Evolutionary conservation across 2,797 vertebrate genomes (phyloP).

Genomic region (Chelonia mydas): DNA sequence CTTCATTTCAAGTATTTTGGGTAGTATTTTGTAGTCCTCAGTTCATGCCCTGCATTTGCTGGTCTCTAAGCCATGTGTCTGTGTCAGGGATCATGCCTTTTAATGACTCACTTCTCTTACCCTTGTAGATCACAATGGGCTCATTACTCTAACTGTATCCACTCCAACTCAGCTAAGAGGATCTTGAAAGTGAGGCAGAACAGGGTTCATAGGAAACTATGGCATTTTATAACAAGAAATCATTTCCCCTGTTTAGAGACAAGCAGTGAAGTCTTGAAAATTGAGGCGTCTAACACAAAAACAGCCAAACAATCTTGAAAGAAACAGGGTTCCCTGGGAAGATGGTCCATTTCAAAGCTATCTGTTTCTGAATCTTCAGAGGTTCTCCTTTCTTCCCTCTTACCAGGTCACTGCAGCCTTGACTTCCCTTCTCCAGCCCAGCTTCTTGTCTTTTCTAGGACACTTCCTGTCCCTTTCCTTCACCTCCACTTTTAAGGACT

Average conservation of each 20-base stretch:
- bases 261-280: not conserved
- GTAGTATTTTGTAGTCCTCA: not conserved
- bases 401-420: not conserved
- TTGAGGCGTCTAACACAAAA: not conserved
- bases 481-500: too few species aligned
- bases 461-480: rapidly evolving
- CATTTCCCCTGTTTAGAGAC: not conserved
- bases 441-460: not conserved
- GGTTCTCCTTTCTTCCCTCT: not conserved
- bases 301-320: not conserved
- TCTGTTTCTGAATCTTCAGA: not conserved
- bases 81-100: not conserved
- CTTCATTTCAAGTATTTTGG: not conserved
- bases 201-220: not conserved
- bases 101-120: not conserved
- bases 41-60: not conserved
- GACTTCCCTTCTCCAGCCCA: not conserved
- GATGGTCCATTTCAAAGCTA: not conserved
- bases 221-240: not conserved
- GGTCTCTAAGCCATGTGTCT: not conserved
- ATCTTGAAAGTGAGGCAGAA: not conserved
- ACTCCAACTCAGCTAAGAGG: not conserved
- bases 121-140: not conserved
- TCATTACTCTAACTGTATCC: not conserved
- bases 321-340: not conserved